Percentiles rank a stretch among this genome's conserved stretches.
Conservation (phyloP, 1,140 invertebrate genomes). For the Hypothenemus hampei region DNA sequence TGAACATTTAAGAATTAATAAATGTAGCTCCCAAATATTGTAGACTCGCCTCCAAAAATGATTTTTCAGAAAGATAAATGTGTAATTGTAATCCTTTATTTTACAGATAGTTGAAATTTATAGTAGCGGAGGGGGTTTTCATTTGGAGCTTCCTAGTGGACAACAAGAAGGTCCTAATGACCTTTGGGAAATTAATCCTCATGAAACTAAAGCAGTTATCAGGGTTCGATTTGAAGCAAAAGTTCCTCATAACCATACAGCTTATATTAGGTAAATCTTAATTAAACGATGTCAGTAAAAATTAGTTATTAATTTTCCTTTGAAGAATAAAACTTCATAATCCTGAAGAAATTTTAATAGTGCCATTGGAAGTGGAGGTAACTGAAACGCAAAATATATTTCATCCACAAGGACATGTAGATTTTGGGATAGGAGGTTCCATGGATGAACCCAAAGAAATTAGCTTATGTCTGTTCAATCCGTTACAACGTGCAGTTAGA, state of each 20-base stretch:
- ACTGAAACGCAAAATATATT: constrained; percentile 67
- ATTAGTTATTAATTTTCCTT: constrained; percentile 32
- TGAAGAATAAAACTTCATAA: constrained; percentile 67
- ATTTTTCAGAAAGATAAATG: background rate
- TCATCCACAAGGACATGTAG: constrained; percentile 68
- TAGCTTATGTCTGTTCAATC: constrained; percentile 66
- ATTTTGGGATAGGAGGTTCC: constrained; percentile 76
- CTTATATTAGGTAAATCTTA: constrained; percentile 62
- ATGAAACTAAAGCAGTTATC: constrained; percentile 83
- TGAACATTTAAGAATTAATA: no score
- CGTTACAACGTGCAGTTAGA: constrained; percentile 63
- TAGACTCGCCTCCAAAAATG: no score
- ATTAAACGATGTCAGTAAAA: constrained; percentile 59
- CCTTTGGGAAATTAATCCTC: constrained; percentile 87
- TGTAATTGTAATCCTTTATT: constrained; percentile 19
- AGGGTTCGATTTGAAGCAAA: constrained; percentile 75
- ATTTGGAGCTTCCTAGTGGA: constrained; percentile 82
- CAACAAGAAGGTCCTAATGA: constrained; percentile 71
- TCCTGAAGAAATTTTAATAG: constrained; percentile 63
- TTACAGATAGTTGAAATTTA: constrained; percentile 83
- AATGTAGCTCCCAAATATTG: no score
- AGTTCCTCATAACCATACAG: constrained; percentile 70
- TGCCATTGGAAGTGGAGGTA: constrained; percentile 87
- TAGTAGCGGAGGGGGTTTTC: constrained; percentile 86
- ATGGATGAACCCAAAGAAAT: constrained; percentile 61